phyloP scores from a whole-genome alignment of 30 jellyfish, hydroid and myxozoan genomes.

The Hydractinia symbiolongicarpus region DNA sequence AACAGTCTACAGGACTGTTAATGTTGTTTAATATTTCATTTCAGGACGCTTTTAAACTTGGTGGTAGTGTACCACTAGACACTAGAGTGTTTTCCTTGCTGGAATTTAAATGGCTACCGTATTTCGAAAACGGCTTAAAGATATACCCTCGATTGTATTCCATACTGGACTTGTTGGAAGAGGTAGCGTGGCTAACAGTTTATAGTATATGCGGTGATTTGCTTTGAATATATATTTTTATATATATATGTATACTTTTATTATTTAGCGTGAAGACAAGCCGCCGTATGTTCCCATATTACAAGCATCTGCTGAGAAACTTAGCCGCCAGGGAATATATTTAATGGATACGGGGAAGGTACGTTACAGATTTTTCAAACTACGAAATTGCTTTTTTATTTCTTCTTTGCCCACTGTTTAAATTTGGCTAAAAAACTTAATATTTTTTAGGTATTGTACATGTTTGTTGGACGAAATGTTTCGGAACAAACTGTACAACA shows the following conservation, averaged over 20 bases:
- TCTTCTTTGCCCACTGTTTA: background rate
- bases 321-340: constrained; percentile 68
- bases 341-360: constrained; percentile 87
- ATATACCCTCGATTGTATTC: constrained; percentile 80
- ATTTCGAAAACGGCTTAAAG: constrained; percentile 39
- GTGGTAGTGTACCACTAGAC: constrained; percentile 67
- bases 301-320: constrained; percentile 70
- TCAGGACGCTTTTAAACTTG: constrained; percentile 84
- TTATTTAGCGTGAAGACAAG: background rate
- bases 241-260: background rate
- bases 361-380: background rate
- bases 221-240: background rate
- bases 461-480: constrained; percentile 69
- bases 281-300: constrained; percentile 41
- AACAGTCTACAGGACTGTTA: no score
- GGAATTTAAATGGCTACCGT: constrained; percentile 61
- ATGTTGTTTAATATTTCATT: background rate
- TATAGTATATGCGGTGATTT: background rate
- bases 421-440: background rate
- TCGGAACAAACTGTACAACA: constrained; percentile 48
- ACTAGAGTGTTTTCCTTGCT: constrained; percentile 54
- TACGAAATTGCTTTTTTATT: background rate
- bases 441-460: constrained; percentile 46
- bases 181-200: background rate
- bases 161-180: constrained; percentile 53